Percentiles rank a stretch among this genome's conserved stretches.
Conservation (phyloP, 2,113 vertebrate species). For the Lipotes vexillifer region DNA sequence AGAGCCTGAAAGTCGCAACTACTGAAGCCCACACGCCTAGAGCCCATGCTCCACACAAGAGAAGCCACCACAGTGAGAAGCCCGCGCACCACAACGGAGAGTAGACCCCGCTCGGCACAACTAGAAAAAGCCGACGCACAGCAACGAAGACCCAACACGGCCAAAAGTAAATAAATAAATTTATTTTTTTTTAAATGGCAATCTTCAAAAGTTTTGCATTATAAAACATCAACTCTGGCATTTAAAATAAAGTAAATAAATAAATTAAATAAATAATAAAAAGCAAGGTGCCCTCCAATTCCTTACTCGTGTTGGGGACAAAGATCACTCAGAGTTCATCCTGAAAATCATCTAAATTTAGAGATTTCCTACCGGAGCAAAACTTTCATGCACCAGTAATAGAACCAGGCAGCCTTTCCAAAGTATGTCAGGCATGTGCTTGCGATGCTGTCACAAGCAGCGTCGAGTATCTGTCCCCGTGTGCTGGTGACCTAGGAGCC, state of each 20-base stretch:
- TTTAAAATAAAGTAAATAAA: background rate
- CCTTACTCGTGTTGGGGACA: conserved; percentile 17
- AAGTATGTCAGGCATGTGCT: conserved; percentile 65
- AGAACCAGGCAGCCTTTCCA: conserved; percentile 56
- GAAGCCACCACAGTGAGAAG: too few species aligned
- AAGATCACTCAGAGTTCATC: conserved; percentile 67
- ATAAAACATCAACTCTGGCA: background rate
- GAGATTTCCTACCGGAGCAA: conserved; percentile 61
- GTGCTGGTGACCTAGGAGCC: conserved; percentile 57
- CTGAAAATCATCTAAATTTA: conserved; percentile 76
- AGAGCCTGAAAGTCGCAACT: too few species aligned
- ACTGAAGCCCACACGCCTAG: too few species aligned
- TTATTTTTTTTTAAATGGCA: too few species aligned
- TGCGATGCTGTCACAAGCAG: background rate
- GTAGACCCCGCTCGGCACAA: too few species aligned
- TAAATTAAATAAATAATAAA: background rate
- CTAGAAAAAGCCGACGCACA: too few species aligned
- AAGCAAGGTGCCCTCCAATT: conserved; percentile 58
- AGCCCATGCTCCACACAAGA: too few species aligned
- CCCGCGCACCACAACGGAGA: fast-evolving
- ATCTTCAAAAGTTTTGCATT: background rate
- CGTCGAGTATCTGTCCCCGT: conserved; percentile 50
- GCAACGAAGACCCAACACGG: too few species aligned
- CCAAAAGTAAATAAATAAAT: too few species aligned
- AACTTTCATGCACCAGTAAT: conserved; percentile 61